Conservation (phyloP, 2,888 invertebrate genomes). For the Venusia cambrica region DNA sequence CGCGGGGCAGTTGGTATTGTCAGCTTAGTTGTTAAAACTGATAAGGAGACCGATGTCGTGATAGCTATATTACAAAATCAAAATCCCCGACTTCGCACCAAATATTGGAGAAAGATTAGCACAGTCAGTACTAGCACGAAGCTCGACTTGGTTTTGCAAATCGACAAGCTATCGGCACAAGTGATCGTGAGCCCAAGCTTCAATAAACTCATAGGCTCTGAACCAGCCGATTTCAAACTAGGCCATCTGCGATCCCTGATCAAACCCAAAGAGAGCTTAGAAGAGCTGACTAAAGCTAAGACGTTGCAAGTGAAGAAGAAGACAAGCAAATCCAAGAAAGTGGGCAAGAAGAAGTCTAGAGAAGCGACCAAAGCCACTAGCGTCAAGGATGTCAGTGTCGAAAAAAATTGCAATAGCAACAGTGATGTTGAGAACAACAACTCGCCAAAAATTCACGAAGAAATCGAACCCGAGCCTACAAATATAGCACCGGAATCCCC, state of each 20-base stretch:
- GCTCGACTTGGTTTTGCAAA: slow-evolving; percentile 61
- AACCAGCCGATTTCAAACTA: slow-evolving; percentile 53
- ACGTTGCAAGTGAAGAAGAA: slow-evolving; percentile 14
- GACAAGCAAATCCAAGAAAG: slow-evolving; percentile 7
- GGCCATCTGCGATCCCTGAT: slow-evolving; percentile 61
- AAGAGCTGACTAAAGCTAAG: slow-evolving; percentile 39
- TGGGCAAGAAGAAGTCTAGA: slow-evolving; percentile 19
- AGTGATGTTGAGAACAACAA: slow-evolving; percentile 24
- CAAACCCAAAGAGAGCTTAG: slow-evolving; percentile 49
- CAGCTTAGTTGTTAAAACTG: slow-evolving; percentile 56
- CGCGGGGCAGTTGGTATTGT: slow-evolving; percentile 71
- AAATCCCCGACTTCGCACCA: slow-evolving; percentile 63
- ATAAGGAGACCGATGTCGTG: slow-evolving; percentile 51
- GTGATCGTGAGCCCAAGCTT: slow-evolving; percentile 55
- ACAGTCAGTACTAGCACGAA: slow-evolving; percentile 48
- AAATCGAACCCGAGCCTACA: slow-evolving; percentile 33
- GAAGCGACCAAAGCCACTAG: slow-evolving; percentile 13
- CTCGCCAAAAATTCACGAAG: slow-evolving; percentile 30
- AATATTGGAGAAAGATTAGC: slow-evolving; percentile 67
- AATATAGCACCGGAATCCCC: slow-evolving; percentile 35
- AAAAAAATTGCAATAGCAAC: slow-evolving; percentile 27
- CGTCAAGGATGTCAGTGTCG: slow-evolving; percentile 3
- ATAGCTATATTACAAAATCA: slow-evolving; percentile 53
- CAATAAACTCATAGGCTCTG: slow-evolving; percentile 47
- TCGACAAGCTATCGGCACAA: slow-evolving; percentile 67